These are phyloP conservation scores for Helogale parvula DNA, from an alignment of 2,113 vertebrate genomes.

Conservation along the genomic window DNA sequence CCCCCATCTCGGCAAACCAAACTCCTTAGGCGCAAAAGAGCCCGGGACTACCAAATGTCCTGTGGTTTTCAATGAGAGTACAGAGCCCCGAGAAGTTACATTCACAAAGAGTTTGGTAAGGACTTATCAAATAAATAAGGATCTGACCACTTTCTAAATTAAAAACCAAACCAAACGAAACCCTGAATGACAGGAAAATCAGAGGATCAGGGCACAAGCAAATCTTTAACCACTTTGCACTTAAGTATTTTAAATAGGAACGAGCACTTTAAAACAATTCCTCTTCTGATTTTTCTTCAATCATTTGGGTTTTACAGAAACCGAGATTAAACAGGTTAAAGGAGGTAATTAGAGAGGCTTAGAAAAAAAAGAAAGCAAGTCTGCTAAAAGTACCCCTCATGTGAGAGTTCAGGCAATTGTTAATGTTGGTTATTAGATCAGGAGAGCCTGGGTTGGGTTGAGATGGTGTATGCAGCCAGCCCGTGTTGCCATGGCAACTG, in stretches of 20 bases:
- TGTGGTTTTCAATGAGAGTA: slow-evolving; percentile 13
- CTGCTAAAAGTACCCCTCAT: slow-evolving; percentile 48
- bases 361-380: slow-evolving; percentile 19
- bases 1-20: not conserved
- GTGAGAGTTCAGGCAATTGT: slow-evolving; percentile 56
- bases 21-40: not conserved
- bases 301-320: slow-evolving; percentile 70
- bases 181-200: not conserved
- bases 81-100: not conserved
- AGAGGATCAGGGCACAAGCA: not conserved
- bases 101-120: not conserved
- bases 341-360: not conserved
- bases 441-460: slow-evolving; percentile 25
- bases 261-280: slow-evolving; percentile 37
- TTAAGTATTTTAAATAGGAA: slow-evolving; percentile 38
- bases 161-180: not conserved
- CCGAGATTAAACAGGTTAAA: slow-evolving; percentile 34
- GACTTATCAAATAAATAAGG: not conserved
- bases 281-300: not conserved
- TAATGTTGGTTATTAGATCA: slow-evolving; percentile 69
- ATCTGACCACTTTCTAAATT: not conserved
- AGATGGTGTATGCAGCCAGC: slow-evolving; percentile 54
- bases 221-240: slow-evolving; percentile 3
- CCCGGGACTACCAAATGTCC: not conserved
- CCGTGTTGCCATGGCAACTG: slow-evolving; percentile 79